Percentiles rank a stretch among this genome's conserved stretches.
These are phyloP conservation scores for Drosophila falleni DNA, from an alignment of 2,888 invertebrate species.

Conservation along the genomic window DNA sequence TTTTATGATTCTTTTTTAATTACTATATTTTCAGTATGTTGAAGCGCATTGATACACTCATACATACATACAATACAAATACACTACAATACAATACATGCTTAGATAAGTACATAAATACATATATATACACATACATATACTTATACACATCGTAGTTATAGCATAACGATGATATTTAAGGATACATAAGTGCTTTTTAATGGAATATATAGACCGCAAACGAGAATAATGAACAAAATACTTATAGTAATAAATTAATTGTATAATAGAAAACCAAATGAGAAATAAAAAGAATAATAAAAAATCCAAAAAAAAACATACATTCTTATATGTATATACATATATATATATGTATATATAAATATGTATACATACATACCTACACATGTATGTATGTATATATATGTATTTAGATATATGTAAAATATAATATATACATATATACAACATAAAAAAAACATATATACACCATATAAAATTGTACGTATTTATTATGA, in stretches of 20 bases:
- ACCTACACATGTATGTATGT: background rate
- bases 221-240: slow-evolving; percentile 53
- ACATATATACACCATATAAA: slow-evolving; percentile 53
- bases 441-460: slow-evolving; percentile 26
- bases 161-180: slow-evolving; percentile 42
- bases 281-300: slow-evolving; percentile 8
- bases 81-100: slow-evolving; percentile 8
- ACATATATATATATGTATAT: slow-evolving; percentile 3
- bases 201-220: slow-evolving; percentile 76
- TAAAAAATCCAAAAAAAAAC: slow-evolving; percentile 1
- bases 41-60: slow-evolving; percentile 6
- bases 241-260: slow-evolving; percentile 41
- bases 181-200: slow-evolving; percentile 77
- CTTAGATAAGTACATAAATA: slow-evolving; percentile 14
- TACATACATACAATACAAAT: slow-evolving; percentile 12
- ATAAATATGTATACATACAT: slow-evolving; percentile 24
- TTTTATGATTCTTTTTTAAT: slow-evolving; percentile 1
- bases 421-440: slow-evolving; percentile 16
- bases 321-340: slow-evolving; percentile 3
- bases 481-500: slow-evolving; percentile 75
- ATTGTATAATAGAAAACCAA: slow-evolving; percentile 54
- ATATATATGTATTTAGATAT: slow-evolving; percentile 17
- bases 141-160: slow-evolving; percentile 34
- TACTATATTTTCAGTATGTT: slow-evolving; percentile 7
- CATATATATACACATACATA: slow-evolving; percentile 13